These are phyloP conservation scores for Spheniscus mendiculus DNA, from an alignment of 2,113 vertebrate species.

Conservation along the genomic window DNA sequence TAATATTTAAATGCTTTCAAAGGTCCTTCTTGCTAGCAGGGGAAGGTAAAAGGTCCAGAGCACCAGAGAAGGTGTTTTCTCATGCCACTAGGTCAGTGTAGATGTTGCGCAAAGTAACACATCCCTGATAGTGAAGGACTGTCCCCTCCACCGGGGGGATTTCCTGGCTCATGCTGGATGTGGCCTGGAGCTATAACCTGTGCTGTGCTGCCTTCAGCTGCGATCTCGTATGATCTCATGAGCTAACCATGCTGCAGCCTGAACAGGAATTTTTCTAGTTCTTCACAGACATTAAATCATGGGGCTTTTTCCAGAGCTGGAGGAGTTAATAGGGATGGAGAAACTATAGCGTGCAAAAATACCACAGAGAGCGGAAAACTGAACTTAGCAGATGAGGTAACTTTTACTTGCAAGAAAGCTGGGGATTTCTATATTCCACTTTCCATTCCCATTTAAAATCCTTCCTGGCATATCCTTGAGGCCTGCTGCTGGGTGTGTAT, in stretches of 20 bases:
- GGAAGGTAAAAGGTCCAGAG: background rate
- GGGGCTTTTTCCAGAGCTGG: background rate
- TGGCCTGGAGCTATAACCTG: background rate
- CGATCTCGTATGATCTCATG: accelerated
- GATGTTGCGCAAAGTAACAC: background rate
- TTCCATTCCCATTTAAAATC: background rate
- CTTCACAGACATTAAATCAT: background rate
- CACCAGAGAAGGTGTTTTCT: background rate
- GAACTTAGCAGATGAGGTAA: background rate
- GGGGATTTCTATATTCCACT: background rate
- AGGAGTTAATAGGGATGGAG: background rate
- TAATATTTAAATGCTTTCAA: background rate
- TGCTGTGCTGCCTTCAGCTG: background rate
- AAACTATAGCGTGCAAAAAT: background rate
- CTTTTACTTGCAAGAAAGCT: background rate
- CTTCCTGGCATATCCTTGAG: background rate
- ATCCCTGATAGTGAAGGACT: background rate
- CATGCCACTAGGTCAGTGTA: accelerated
- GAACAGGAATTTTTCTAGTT: background rate
- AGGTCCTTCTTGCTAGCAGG: background rate
- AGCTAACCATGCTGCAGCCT: background rate
- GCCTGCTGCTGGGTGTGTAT: background rate
- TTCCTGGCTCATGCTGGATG: accelerated
- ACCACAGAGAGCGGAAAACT: background rate
- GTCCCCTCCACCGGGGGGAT: background rate